Percentiles rank a stretch among this genome's conserved stretches.
phyloP scores from a whole-genome alignment of 1,140 invertebrate species.

The Chymomyza costata region DNA sequence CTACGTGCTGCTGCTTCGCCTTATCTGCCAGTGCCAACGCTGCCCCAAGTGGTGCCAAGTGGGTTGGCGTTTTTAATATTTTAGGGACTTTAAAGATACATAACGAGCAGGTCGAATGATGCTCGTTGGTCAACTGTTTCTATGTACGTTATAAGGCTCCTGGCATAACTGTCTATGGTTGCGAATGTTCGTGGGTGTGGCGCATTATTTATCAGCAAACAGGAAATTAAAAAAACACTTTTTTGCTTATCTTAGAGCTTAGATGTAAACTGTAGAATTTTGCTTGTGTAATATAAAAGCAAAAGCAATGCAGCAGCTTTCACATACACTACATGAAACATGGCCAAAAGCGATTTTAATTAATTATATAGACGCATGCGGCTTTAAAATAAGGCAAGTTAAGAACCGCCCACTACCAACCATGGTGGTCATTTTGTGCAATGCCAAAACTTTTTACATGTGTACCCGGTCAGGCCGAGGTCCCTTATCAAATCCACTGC shows the following conservation, averaged over 20 bases:
- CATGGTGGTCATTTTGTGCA: conserved; percentile 26
- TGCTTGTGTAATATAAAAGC: too few relatives aligned
- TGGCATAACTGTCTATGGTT: conserved; percentile 9
- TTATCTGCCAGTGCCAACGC: conserved; percentile 46
- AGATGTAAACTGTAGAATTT: conserved; percentile 46
- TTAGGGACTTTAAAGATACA: conserved; percentile 68
- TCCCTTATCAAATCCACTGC: conserved; percentile 68
- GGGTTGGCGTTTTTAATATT: conserved; percentile 53
- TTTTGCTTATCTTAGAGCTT: conserved; percentile 68
- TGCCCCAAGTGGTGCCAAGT: conserved; percentile 37
- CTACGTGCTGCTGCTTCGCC: conserved; percentile 46
- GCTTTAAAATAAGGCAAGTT: conserved; percentile 5
- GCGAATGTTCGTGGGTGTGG: conserved; percentile 8
- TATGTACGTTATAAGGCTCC: neutral
- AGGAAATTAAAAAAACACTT: conserved; percentile 56
- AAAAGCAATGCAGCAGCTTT: conserved; percentile 17
- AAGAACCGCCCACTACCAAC: conserved; percentile 1
- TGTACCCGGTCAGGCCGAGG: conserved; percentile 30
- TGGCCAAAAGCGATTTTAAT: conserved; percentile 63
- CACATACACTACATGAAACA: too few relatives aligned
- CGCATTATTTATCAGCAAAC: conserved; percentile 70
- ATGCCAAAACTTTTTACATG: conserved; percentile 49
- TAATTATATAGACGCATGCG: conserved; percentile 48
- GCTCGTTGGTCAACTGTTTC: conserved; percentile 7
- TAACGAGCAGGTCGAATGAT: conserved; percentile 35